Evolutionary conservation across 2,113 vertebrate species (phyloP).

Genomic region (Sphaerodactylus townsendi): DNA sequence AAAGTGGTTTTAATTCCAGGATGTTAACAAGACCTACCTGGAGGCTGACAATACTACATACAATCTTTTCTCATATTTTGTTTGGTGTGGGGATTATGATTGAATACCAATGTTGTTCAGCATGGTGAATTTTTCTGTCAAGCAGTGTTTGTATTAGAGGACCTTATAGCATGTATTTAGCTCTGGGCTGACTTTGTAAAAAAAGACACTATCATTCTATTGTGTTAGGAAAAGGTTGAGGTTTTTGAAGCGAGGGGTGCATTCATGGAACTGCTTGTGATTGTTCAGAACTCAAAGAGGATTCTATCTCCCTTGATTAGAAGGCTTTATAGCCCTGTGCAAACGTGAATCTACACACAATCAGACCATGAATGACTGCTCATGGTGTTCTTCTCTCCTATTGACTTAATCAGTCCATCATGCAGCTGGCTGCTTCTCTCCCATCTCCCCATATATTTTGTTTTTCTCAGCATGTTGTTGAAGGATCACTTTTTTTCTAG

Average conservation of each 20-base stretch:
- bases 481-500: background rate
- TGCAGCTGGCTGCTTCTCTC: background rate
- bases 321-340: background rate
- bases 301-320: background rate
- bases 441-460: background rate
- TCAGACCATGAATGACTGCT: background rate
- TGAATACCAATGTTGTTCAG: background rate
- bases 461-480: background rate
- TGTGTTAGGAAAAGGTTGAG: background rate
- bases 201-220: background rate
- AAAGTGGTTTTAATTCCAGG: too few relatives aligned
- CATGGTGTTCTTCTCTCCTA: background rate
- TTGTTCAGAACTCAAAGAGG: background rate
- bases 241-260: background rate
- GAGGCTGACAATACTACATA: background rate
- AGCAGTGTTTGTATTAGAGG: background rate
- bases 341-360: background rate
- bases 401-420: background rate
- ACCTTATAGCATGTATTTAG: too few relatives aligned
- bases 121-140: background rate
- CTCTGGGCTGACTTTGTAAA: too few relatives aligned
- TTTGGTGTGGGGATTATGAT: background rate
- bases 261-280: background rate
- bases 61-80: background rate
- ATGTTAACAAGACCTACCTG: too few relatives aligned